phyloP scores from a whole-genome alignment of 2,888 invertebrate genomes.

The Drosophila birchii region DNA sequence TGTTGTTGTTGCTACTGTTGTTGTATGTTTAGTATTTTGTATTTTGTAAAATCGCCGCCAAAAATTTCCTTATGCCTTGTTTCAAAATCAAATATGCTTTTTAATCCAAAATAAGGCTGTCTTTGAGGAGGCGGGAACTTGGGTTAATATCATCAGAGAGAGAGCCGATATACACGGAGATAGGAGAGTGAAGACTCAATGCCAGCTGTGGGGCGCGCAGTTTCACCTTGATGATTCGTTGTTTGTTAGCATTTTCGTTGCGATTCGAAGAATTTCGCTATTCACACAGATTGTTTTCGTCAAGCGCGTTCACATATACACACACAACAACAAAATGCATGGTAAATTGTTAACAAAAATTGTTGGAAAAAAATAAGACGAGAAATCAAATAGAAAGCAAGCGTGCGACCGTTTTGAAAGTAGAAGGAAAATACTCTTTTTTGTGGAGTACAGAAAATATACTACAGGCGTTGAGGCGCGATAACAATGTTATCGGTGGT shows the following conservation, averaged over 20 bases:
- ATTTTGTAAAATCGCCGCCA: slow-evolving; percentile 33
- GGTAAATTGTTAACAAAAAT: slow-evolving; percentile 75
- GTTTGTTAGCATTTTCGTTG: slow-evolving; percentile 34
- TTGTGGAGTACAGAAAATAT: neutral
- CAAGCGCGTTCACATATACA: slow-evolving; percentile 61
- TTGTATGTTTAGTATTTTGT: slow-evolving; percentile 36
- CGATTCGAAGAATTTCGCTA: slow-evolving; percentile 1
- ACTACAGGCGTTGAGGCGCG: neutral
- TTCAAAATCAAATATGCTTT: slow-evolving; percentile 7
- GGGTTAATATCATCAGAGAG: slow-evolving; percentile 6
- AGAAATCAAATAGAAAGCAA: slow-evolving; percentile 78
- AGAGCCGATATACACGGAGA: slow-evolving; percentile 8
- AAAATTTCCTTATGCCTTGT: neutral
- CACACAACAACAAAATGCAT: slow-evolving; percentile 59
- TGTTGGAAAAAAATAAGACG: slow-evolving; percentile 57
- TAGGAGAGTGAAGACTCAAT: slow-evolving; percentile 46
- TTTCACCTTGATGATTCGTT: slow-evolving; percentile 68
- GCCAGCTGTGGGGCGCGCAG: slow-evolving; percentile 61
- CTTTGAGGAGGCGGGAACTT: neutral
- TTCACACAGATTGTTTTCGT: slow-evolving; percentile 36
- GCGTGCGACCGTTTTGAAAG: slow-evolving; percentile 63
- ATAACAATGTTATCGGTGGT: neutral
- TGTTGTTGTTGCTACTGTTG: slow-evolving; percentile 37
- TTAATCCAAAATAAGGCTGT: neutral
- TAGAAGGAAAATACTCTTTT: slow-evolving; percentile 19